Percentiles rank a stretch among this genome's conserved stretches.
phyloP scores from a whole-genome alignment of 2,888 invertebrate genomes.

The Geophilus truncorum region DNA sequence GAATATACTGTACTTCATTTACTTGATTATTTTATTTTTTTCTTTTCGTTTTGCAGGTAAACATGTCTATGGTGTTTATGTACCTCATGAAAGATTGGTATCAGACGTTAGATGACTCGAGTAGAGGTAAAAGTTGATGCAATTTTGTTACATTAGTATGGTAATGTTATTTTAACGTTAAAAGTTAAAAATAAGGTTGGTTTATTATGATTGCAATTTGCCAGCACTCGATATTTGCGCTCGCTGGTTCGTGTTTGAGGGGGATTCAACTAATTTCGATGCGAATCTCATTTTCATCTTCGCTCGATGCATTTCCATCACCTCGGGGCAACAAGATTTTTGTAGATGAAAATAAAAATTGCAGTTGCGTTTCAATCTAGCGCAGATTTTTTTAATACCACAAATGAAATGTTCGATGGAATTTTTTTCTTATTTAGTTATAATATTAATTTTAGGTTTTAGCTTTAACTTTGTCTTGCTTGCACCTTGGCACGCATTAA shows the following conservation, averaged over 20 bases:
- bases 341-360: not conserved
- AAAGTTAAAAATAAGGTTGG: too few relatives aligned
- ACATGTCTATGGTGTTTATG: conserved; percentile 27
- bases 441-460: not conserved
- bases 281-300: not conserved
- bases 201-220: not conserved
- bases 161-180: not conserved
- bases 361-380: not conserved
- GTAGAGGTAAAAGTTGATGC: not conserved
- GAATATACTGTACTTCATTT: not conserved
- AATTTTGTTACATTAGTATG: not conserved
- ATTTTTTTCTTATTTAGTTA: not conserved
- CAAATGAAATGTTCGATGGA: too few relatives aligned
- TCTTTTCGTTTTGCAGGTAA: not conserved
- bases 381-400: not conserved
- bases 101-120: conserved; percentile 27
- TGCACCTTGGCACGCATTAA: not conserved
- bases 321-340: not conserved
- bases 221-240: not conserved
- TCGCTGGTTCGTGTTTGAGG: not conserved
- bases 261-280: not conserved
- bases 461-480: too few relatives aligned
- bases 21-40: not conserved
- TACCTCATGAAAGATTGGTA: conserved; percentile 27
- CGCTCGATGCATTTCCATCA: not conserved